A percentile compares a stretch with the other conserved stretches of the same genome.
phyloP scores from a whole-genome alignment of 2,888 invertebrate species.

The Leptodirus hochenwartii region DNA sequence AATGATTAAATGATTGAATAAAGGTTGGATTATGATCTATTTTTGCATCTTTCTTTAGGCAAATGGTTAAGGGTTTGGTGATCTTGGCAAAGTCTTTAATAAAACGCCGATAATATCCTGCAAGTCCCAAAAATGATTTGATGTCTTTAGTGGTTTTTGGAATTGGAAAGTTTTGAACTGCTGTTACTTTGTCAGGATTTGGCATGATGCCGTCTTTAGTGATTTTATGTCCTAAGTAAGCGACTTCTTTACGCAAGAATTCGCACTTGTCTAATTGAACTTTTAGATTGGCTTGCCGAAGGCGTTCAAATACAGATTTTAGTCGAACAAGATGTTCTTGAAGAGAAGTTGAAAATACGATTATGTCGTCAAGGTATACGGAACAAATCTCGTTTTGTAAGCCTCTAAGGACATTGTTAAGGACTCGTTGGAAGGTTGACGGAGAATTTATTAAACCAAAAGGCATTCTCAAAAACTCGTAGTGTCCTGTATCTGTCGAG shows the following conservation, averaged over 20 bases:
- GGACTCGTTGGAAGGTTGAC: constrained; percentile 14
- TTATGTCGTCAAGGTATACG: constrained; percentile 15
- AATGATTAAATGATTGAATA: constrained; percentile 1
- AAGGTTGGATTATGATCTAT: not conserved
- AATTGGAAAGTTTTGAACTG: constrained; percentile 7
- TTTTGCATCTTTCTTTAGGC: constrained; percentile 6
- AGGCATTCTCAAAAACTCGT: constrained; percentile 16
- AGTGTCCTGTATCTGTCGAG: constrained; percentile 15
- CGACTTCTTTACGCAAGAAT: constrained; percentile 8
- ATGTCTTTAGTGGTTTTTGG: constrained; percentile 9
- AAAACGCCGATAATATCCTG: constrained; percentile 10
- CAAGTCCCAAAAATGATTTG: constrained; percentile 8
- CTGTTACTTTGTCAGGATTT: constrained; percentile 8
- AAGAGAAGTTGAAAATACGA: constrained; percentile 11
- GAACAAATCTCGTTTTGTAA: constrained; percentile 11
- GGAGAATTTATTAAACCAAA: constrained; percentile 17
- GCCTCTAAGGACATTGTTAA: constrained; percentile 13
- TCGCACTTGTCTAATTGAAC: constrained; percentile 13
- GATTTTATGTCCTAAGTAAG: constrained; percentile 9
- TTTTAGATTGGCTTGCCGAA: constrained; percentile 12
- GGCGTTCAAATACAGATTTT: constrained; percentile 11
- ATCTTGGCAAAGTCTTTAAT: constrained; percentile 3
- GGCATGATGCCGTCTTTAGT: constrained; percentile 9
- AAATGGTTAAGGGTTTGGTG: constrained; percentile 4
- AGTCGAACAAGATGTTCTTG: constrained; percentile 12